Evolutionary conservation across 2,888 invertebrate species (phyloP), one percentile per base, ranked within the genome.

Genomic region (Asteroscopus sphinx): DNA sequence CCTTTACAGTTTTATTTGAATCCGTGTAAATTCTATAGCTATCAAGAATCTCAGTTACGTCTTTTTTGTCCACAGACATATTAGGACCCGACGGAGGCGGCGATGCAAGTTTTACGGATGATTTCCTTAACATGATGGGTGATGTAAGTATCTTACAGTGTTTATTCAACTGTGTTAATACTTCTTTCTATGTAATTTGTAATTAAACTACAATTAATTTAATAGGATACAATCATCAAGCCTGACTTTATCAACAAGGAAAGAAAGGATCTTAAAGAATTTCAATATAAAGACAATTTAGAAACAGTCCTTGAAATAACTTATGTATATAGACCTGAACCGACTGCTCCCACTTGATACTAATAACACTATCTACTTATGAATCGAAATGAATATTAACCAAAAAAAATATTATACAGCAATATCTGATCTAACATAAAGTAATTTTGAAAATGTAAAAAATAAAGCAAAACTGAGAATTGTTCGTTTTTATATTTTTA

Each of bases 61-160:
- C 62, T 69, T 35, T 21, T 54, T 62, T 46, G 47, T 66, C 49
- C 25, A 11, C 69, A 74, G 76, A 76, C n/a, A 8, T 65, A 26
- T 12, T 59, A 9, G 17, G 49, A 28, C 55, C 17, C 25, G 77
- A 77, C 35, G 21, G 17, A 39, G 51, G 15, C 11, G 17, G 44
- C n/a, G 86, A 77, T 45, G 70, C 69, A 5, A 83, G 79, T 7
- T 90, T 88, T 61, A 73, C 86, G 2, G 91, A 91, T 57, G 85
- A 89, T 46, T 92, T 91, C 57, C 81, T 91, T 8, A 82, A 90
- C 49, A 89, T 90, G 91, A 91, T 92, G 88, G 87, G 81, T 21
- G 87, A 78, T 59, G 92, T 92, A 81, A 90, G 91, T 88, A 71
- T 46, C 8, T 15, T 48, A 26, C 9, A 25, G 52, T 9, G 44